Percentiles rank a stretch among this genome's conserved stretches.
phyloP scores from a whole-genome alignment of 2,797 vertebrate species.

The Thunnus albacares region DNA sequence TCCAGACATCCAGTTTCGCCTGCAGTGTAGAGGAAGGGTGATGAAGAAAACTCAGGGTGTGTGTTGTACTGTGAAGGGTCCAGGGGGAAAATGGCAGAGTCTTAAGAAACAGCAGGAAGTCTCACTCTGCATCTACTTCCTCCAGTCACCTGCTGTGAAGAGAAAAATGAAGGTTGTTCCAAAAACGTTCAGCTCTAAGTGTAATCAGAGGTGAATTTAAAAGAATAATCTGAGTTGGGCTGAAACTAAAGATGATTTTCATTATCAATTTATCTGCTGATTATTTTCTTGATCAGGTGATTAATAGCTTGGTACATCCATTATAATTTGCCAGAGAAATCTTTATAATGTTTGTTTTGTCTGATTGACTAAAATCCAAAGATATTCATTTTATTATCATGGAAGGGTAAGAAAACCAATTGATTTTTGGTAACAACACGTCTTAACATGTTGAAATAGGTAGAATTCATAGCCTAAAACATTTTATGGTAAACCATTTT shows the following conservation, averaged over 20 bases:
- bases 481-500: too few species aligned
- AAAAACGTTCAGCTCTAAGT: conserved; percentile 3
- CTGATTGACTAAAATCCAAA: too few species aligned
- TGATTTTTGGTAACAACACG: too few species aligned
- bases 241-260: too few species aligned
- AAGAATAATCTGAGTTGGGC: conserved; percentile 1
- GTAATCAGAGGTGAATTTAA: conserved; percentile 22
- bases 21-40: conserved; percentile 28
- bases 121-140: conserved; percentile 28
- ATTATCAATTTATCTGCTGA: neutral
- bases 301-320: too few species aligned
- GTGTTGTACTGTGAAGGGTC: conserved; percentile 20
- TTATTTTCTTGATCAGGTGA: too few species aligned
- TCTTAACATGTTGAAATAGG: too few species aligned
- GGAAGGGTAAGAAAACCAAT: too few species aligned
- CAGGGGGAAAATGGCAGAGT: conserved; percentile 33
- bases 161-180: conserved; percentile 16
- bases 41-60: conserved; percentile 2
- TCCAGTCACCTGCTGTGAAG: conserved; percentile 29
- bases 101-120: conserved; percentile 40
- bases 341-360: neutral
- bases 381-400: too few species aligned
- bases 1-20: conserved; percentile 35
- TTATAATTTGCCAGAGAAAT: too few species aligned
- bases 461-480: too few species aligned